Base-by-base conservation (phyloP, 2,888 invertebrate species). In the Portevinia maculata region DNA sequence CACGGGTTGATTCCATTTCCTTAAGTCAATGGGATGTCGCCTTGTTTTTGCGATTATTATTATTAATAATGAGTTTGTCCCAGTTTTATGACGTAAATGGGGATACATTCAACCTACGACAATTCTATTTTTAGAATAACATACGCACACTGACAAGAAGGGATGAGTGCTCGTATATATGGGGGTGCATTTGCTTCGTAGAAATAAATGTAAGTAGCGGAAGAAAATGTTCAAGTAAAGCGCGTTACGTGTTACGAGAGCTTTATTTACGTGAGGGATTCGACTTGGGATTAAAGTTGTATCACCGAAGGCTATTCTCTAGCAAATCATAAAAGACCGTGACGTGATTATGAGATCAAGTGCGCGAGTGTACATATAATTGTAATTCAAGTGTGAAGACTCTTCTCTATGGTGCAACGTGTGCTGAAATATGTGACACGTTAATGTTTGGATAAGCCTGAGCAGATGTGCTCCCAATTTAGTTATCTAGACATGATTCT, bases 41-140 rank as follows among this genome's bases (percentile, higher is more conserved):
- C 21, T 30, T 15, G 17, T 37, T 60, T n/a, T 24, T 32, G 13
- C 15, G 15, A 5, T 24, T 53, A 76, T 64, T 41, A 67, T 64
- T 50, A 67, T 60, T 67, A 55, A 70, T 69, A 62, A 76, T 76
- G 69, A 62, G 60, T 17, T 24, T 48, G 69, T 69, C 60, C 75
- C 53, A 60, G 60, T 53, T 76, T 21, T 37, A 28, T 55, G 44
- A 60, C 57, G 57, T 59, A 37, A 48, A 11, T 21, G 34, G 8
- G 17, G 24, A 8, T 32, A 41, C 48, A 24, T 7, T 11, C 67
- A 53, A 28, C 32, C 24, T 37, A 32, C 34, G 17, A 67, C 30
- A 60, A 55, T 39, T 76, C 69, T 76, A 76, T 76, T 70, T 76
- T 19, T 70, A 37, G 62, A 64, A 15, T n/a, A 53, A 30, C 41